Base-by-base conservation (phyloP, 1,140 invertebrate genomes). In the Rhizoglyphus robini region DNA sequence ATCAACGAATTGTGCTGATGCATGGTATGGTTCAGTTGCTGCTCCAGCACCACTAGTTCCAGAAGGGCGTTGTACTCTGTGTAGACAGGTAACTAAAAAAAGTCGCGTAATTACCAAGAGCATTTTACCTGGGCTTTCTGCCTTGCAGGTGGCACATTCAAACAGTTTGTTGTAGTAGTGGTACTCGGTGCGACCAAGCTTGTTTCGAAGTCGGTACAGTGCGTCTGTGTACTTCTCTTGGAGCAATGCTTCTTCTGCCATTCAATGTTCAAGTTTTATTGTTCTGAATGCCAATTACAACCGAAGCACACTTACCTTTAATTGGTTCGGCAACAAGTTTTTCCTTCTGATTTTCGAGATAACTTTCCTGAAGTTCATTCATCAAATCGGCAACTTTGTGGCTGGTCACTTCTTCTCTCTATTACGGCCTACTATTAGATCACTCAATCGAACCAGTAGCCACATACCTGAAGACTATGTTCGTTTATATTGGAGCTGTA, bases 251-350 rank as follows among this genome's bases (percentile, higher is more conserved):
- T 60, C 29, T 29, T 32, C 58, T 60, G 25, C 2, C 15, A 32
- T 3, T 3, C 18, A 1, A 23, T 58, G 5, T 18, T 58, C 23
- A 54, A 23, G 5, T 13, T 8, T 8, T 11, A 54, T 23, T 41
- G 18, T 41, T 41, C 36, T 41, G 36, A 41, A 41, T 41, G 8
- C 23, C 8, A 8, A n/a, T 3, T 20, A 20, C 18, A 46, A 58
- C n/a, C 30, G 18, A 59, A 32, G 51, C 23, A 8, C 8, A 20
- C 58, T 2, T 60, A 60, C 58, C 15, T 60, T 60, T 34, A 20
- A 20, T 32, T 46, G 15, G n/a, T 27, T 60, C 15, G 32, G 32
- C 58, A 60, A 60, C 38, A 60, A 60, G 58, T 60, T 29, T 38
- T 27, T 60, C 58, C 2, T 60, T 2, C 36, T 60, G 15, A 3